These are phyloP conservation scores for Nomada flava DNA, from an alignment of 2,888 invertebrate genomes.

Conservation along the genomic window DNA sequence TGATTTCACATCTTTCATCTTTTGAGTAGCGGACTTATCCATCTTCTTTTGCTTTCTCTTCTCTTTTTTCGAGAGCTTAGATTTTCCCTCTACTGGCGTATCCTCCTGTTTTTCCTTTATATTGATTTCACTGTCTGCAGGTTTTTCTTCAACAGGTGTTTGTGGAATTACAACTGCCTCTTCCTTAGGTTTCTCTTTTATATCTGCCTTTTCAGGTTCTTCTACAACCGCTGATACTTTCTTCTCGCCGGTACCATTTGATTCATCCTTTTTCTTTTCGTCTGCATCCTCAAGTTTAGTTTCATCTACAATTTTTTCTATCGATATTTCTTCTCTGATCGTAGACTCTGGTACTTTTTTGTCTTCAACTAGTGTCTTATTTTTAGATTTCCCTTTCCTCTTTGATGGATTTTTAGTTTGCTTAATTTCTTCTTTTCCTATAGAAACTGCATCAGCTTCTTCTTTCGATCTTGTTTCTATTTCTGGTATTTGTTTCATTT, in stretches of 20 bases:
- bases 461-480: constrained; percentile 61
- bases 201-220: neutral
- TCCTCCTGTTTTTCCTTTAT: neutral
- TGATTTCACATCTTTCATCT: constrained; percentile 30
- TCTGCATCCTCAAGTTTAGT: neutral
- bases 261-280: neutral
- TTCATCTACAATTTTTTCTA: neutral
- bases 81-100: constrained; percentile 12
- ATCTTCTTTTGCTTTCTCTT: constrained; percentile 44
- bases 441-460: constrained; percentile 37
- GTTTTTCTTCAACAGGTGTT: constrained; percentile 36
- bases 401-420: constrained; percentile 1
- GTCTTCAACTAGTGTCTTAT: neutral
- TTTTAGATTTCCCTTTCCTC: constrained; percentile 40
- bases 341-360: neutral
- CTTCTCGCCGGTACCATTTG: neutral
- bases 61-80: constrained; percentile 34
- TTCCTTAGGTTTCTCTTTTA: constrained; percentile 16
- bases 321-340: constrained; percentile 1
- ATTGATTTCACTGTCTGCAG: constrained; percentile 21
- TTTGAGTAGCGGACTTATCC: constrained; percentile 16
- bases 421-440: neutral
- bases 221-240: neutral
- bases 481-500: constrained; percentile 71
- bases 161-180: constrained; percentile 24